Conservation (phyloP, 2,888 invertebrate species). For the Epirrhoe tristata region DNA sequence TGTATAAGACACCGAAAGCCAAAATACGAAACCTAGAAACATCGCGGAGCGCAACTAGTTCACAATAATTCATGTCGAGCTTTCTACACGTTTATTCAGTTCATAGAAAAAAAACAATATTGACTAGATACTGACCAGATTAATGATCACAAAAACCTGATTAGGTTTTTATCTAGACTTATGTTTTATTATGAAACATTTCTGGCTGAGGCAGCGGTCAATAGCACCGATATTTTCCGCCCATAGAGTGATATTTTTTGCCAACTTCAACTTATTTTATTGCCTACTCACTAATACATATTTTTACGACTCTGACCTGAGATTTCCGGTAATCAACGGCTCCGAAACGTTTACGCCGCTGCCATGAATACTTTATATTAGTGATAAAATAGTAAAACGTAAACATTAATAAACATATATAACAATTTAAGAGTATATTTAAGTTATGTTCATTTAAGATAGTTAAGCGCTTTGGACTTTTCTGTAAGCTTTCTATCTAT, state of each 20-base stretch:
- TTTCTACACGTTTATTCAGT: too few relatives aligned
- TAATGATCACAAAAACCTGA: too few relatives aligned
- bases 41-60: too few relatives aligned
- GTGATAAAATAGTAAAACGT: slow-evolving; percentile 33
- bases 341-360: slow-evolving; percentile 42
- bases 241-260: slow-evolving; percentile 46
- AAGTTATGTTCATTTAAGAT: too few relatives aligned
- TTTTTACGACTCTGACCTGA: slow-evolving; percentile 50
- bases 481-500: too few relatives aligned
- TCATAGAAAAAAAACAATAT: too few relatives aligned
- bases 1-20: too few relatives aligned
- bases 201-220: slow-evolving; percentile 31
- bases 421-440: too few relatives aligned
- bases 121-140: neutral
- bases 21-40: too few relatives aligned
- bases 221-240: slow-evolving; percentile 46
- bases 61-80: too few relatives aligned
- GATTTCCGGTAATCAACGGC: slow-evolving; percentile 50
- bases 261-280: slow-evolving; percentile 34
- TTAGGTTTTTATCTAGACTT: slow-evolving; percentile 5
- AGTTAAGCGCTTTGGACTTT: too few relatives aligned
- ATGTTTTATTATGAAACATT: slow-evolving; percentile 15
- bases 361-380: slow-evolving; percentile 40
- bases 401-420: too few relatives aligned
- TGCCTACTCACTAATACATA: slow-evolving; percentile 43